phyloP scores from a whole-genome alignment of 2,113 vertebrate species.

The Corythornis madagascariensis region DNA sequence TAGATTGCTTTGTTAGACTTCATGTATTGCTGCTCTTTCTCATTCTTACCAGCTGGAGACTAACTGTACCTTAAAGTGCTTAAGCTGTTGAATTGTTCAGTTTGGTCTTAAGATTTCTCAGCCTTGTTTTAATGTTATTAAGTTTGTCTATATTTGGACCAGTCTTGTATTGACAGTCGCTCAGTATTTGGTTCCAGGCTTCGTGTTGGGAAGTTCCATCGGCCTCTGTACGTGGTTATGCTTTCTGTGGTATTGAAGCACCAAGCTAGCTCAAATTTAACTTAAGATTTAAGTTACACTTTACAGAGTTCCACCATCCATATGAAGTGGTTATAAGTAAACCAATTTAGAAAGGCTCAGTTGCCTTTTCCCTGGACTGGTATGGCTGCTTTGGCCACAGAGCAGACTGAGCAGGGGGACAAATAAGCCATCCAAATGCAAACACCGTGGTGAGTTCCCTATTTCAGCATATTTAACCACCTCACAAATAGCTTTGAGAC shows the following conservation, averaged over 20 bases:
- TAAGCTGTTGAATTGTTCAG: background rate
- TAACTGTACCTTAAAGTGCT: background rate
- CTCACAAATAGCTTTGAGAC: background rate
- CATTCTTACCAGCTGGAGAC: background rate
- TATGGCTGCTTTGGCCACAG: background rate
- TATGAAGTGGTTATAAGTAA: background rate
- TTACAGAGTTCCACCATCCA: background rate
- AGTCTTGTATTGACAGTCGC: background rate
- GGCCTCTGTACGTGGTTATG: background rate
- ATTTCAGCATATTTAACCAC: background rate
- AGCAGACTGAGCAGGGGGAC: background rate
- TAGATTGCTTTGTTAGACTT: background rate
- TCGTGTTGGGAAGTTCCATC: background rate
- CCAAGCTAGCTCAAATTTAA: background rate
- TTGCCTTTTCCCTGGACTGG: background rate
- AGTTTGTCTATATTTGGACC: background rate
- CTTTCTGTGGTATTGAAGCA: background rate
- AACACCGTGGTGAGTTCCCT: background rate
- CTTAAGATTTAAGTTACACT: background rate
- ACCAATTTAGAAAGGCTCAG: background rate
- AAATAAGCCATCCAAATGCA: background rate
- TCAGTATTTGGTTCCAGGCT: background rate
- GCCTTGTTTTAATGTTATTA: background rate
- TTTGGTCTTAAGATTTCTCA: background rate
- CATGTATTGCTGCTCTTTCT: background rate